Base-by-base conservation (phyloP, 2,797 vertebrate genomes). In the Bryconaethiops microstoma region DNA sequence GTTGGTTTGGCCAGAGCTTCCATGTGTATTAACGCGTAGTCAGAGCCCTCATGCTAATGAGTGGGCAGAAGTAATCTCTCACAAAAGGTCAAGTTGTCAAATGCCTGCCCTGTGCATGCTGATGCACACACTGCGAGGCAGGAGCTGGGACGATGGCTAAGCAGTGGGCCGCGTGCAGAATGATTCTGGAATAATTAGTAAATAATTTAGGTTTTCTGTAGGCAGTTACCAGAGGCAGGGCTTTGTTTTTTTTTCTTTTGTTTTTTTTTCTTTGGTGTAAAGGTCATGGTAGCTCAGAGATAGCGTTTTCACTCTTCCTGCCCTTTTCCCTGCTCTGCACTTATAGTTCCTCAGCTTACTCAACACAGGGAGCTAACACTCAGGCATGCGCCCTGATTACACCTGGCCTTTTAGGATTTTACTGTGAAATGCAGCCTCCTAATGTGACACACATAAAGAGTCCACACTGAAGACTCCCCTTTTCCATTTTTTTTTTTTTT, bases 261-360 rank as follows among this genome's bases (percentile, higher is more conserved):
- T 78, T 83, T 2, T n/a, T 57, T 57, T 23, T 13, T 23, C 62
- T 78, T 83, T 85, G 12, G 48, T 72, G 63, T 87, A 88, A 86
- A 88, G 85, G 86, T 88, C 84, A 88, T 63, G 48, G 52, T 57
- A 83, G 78, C 78, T 79, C 63, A 80, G 78, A 81, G 82, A 87
- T 78, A 84, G 54, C 64, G 72, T 83, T 84, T 87, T 80, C 76
- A 76, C 67, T 69, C 55, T 63, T 82, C 54, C 59, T 87, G 78
- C 73, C 83, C 79, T 86, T 83, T 85, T 86, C 75, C n/a, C 14
- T n/a, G 35, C 63, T 25, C 68, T 78, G 35, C 59, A 60, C 74
- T 23, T 29, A 62, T 54, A 57, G 81, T 57, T 60, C 19, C 60
- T 39, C 17, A 73, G 35, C 75, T 50, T 39, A 52, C 42, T 54